Conservation (phyloP, 2,113 vertebrate genomes). For the Aramus guarauna region DNA sequence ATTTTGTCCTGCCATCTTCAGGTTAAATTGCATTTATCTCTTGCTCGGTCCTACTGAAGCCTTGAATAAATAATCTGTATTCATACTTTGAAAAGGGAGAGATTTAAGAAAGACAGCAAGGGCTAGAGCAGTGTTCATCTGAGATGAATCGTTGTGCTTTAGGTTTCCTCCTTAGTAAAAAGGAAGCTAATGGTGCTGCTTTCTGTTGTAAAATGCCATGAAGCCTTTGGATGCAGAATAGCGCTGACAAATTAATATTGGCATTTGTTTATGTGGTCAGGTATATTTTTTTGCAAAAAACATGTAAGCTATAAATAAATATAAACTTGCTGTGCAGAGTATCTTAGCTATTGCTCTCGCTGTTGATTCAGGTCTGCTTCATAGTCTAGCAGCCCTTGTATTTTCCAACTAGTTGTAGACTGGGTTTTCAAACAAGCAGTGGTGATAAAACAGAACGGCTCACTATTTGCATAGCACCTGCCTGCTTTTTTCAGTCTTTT, state of each 20-base stretch:
- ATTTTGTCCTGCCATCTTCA: neutral
- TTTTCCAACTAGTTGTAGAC: constrained; percentile 14
- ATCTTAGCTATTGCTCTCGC: neutral
- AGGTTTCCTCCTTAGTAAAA: neutral
- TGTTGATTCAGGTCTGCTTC: neutral
- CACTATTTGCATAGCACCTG: constrained; percentile 39
- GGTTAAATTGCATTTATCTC: neutral
- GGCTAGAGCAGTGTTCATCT: neutral
- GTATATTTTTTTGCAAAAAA: neutral
- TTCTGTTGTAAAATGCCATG: neutral
- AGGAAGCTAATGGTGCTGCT: neutral
- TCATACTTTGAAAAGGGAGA: neutral
- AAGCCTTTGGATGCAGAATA: neutral
- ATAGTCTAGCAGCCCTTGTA: neutral
- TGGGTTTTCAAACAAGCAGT: neutral
- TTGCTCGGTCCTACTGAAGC: neutral
- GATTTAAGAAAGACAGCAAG: neutral
- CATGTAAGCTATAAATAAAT: neutral
- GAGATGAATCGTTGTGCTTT: neutral
- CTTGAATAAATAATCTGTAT: neutral
- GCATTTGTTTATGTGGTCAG: neutral
- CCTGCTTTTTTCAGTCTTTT: constrained; percentile 34
- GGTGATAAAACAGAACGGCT: neutral
- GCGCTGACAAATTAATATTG: neutral
- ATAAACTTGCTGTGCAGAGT: neutral